Evolutionary conservation across 1,140 invertebrate species (phyloP), one percentile per base, ranked within the genome.

Genomic region (Arion vulgaris): DNA sequence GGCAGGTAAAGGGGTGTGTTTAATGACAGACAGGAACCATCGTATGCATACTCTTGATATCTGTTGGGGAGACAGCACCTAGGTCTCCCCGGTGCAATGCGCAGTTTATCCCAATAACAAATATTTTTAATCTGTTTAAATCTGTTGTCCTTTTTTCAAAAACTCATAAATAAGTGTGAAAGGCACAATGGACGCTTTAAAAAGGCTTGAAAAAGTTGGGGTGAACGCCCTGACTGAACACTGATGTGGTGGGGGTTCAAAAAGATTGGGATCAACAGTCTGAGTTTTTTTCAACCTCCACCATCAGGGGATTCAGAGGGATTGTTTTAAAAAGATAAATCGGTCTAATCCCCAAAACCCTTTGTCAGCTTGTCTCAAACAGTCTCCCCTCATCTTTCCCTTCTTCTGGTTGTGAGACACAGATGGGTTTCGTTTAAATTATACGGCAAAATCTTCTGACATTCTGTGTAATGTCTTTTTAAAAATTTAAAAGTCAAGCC

Each of bases 191-290:
- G 41, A 51, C 62, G 23, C 51, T 32, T 45, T 84, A n/a, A n/a
- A n/a, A n/a, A n/a, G n/a, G n/a, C n/a, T n/a, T n/a, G n/a, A n/a
- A n/a, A n/a, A 99, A 95, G 93, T 99, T 99, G 83, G 99, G 95
- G 94, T 99, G 98, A 89, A 94, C 93, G 99, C 98, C 87, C 98
- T 94, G 88, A 99, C 98, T 88, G 98, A 98, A 99, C 98, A 93
- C 99, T 99, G 93, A 99, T 99, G 95, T 99, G 98, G 95, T 99
- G 99, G 77, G 98, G 98, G 94, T 99, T 99, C 86, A 99, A 98
- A 99, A 85, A 99, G 95, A 75, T 96, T 96, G 36, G 98, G 98
- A 93, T 99, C 96, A 95, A 92, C 98, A 99, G 90, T 99, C 97
- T 0, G 96, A 89, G 97, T 97, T 92, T 99, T 99, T 93, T 99